Percentiles rank a stretch among this genome's conserved stretches.
Evolutionary conservation across 2,113 vertebrate genomes (phyloP).

Genomic region (Protobothrops flavoviridis): DNA sequence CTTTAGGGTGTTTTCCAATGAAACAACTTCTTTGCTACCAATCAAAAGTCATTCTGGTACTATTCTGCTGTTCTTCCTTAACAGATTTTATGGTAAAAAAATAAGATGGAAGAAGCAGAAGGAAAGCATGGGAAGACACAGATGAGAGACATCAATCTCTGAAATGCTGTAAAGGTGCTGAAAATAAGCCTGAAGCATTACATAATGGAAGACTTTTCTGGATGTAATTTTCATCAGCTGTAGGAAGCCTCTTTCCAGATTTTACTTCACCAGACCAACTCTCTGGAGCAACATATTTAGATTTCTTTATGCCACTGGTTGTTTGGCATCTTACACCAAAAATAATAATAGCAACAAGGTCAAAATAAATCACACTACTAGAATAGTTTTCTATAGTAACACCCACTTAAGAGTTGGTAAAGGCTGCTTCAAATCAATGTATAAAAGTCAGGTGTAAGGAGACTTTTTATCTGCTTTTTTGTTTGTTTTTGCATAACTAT

Average conservation of each 20-base stretch:
- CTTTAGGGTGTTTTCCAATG: neutral
- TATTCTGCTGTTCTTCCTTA: neutral
- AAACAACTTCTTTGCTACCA: neutral
- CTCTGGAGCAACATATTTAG: neutral
- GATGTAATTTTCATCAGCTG: neutral
- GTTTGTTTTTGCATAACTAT: neutral
- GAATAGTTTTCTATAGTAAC: neutral
- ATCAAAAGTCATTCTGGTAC: neutral
- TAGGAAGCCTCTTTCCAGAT: neutral
- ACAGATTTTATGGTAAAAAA: neutral
- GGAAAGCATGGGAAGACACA: neutral
- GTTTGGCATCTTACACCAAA: neutral
- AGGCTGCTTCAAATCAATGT: neutral
- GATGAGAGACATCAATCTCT: neutral
- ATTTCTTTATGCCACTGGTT: neutral
- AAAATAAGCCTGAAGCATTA: neutral
- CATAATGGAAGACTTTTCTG: neutral
- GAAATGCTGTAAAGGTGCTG: neutral
- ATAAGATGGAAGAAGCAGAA: neutral
- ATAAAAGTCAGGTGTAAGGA: neutral
- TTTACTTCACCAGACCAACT: neutral
- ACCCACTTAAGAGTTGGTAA: neutral
- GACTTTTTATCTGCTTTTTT: neutral
- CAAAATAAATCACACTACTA: neutral
- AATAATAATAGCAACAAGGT: neutral